Evolutionary conservation across 2,797 vertebrate species (phyloP), one percentile per base, ranked within the genome.

Genomic region (Eptatretus atami): DNA sequence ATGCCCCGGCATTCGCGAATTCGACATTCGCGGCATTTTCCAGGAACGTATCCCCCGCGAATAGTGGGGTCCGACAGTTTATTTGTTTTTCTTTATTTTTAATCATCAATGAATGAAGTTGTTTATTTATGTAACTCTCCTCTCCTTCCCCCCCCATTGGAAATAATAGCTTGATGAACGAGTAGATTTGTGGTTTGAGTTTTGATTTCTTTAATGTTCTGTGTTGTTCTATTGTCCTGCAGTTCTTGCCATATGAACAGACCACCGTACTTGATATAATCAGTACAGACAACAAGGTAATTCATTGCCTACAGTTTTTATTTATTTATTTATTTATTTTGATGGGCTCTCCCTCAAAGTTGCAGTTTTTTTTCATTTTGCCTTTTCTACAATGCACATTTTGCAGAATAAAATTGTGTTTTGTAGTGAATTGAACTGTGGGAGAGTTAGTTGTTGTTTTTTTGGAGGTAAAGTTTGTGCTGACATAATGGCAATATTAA

Each of bases 281-380:
- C 71, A 88, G 84, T 76, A 98, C 92, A 12, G 90, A 98, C 74
- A 98, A 98, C 72, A 98, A 96, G 80, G 92, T 93, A 78, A 70
- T 66, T 64, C 53, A 5, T 52, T 61, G n/a, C 57, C n/a, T 61
- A 61, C 25, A 60, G 55, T 60, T 12, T 52, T 2, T 53, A 61
- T 69, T 67, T 65, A 69, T 67, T 19, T 19, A 19, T 19, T 19
- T 19, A 19, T 19, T 19, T 19, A 19, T 19, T 19, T 19, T 19
- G 54, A 64, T 25, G 1, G 19, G 2, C 65, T 65, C 15, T 14
- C 24, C 13, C 14, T n/a, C 64, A 14, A 15, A 24, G 3, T 15
- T 60, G 44, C 63, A 19, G 19, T 64, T 19, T 52, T 52, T 52
- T 64, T 64, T 64, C 63, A 11, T 15, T 44, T 64, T 64, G 12